Evolutionary conservation across 2,888 invertebrate genomes (phyloP).

Genomic region (Scaptomyza parva): DNA sequence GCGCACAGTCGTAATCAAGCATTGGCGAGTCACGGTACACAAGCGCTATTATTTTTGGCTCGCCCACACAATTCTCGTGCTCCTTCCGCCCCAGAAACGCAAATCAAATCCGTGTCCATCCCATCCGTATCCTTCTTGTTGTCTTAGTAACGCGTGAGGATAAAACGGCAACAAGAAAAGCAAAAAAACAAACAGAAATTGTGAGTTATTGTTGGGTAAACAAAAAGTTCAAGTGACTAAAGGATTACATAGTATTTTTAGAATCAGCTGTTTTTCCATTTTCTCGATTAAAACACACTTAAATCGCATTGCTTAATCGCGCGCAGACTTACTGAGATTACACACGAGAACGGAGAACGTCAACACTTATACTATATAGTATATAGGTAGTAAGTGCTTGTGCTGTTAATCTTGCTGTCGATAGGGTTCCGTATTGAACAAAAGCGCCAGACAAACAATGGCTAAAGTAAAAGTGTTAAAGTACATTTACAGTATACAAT

Average conservation of each 20-base stretch:
- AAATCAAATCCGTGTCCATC: constrained; percentile 3
- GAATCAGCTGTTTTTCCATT: constrained; percentile 14
- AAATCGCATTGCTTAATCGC: constrained; percentile 55
- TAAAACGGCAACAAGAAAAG: constrained; percentile 3
- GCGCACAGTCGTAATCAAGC: constrained; percentile 74
- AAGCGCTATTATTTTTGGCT: constrained; percentile 42
- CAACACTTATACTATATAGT: background rate
- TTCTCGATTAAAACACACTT: constrained; percentile 2
- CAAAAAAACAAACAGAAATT: constrained; percentile 23
- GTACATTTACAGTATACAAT: background rate
- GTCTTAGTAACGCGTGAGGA: constrained; percentile 7
- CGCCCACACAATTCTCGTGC: constrained; percentile 17
- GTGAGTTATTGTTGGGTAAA: constrained; percentile 38
- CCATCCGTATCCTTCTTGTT: constrained; percentile 13
- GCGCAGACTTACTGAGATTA: constrained; percentile 63
- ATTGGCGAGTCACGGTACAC: constrained; percentile 65
- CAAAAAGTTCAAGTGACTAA: constrained; percentile 18
- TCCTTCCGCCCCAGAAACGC: constrained; percentile 1
- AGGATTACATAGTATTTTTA: constrained; percentile 14
- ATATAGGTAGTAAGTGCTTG: constrained; percentile 21
- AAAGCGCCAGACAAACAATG: constrained; percentile 19
- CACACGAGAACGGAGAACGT: too few relatives aligned
- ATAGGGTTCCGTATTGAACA: constrained; percentile 19
- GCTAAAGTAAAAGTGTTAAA: constrained; percentile 24
- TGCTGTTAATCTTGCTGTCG: constrained; percentile 38